These are phyloP conservation scores for Cantharis lateralis DNA, from an alignment of 2,888 invertebrate genomes.

Conservation along the genomic window DNA sequence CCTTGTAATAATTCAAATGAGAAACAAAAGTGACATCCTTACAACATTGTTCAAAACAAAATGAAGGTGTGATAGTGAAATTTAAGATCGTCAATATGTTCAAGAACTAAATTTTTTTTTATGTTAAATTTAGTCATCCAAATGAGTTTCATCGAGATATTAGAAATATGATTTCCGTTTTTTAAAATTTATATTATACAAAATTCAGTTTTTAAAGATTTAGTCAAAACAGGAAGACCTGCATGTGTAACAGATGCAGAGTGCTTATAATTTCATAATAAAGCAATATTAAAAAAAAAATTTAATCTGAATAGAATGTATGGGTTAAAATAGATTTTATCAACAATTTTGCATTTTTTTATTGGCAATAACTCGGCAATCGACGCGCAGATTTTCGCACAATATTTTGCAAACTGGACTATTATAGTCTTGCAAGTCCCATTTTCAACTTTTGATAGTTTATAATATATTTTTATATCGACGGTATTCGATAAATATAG, in stretches of 20 bases:
- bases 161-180: neutral
- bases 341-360: too few species aligned
- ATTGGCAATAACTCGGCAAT: neutral
- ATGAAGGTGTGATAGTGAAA: neutral
- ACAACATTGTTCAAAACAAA: neutral
- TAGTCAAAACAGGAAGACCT: neutral
- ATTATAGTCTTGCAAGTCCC: neutral
- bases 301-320: neutral
- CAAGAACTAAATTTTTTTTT: neutral
- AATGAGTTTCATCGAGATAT: neutral
- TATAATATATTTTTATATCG: neutral
- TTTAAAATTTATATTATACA: neutral
- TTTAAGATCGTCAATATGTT: neutral
- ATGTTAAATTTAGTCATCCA: neutral
- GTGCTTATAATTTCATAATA: neutral
- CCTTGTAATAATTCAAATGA: neutral
- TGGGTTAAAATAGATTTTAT: neutral
- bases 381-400: neutral
- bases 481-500: conserved; percentile 30
- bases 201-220: neutral
- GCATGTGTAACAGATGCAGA: neutral
- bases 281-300: neutral
- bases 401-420: neutral
- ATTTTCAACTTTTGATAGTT: neutral
- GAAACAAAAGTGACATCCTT: neutral